Percentiles rank a stretch among this genome's conserved stretches.
Conservation (phyloP, 2,113 vertebrate genomes). For the Oostethus manadensis region DNA sequence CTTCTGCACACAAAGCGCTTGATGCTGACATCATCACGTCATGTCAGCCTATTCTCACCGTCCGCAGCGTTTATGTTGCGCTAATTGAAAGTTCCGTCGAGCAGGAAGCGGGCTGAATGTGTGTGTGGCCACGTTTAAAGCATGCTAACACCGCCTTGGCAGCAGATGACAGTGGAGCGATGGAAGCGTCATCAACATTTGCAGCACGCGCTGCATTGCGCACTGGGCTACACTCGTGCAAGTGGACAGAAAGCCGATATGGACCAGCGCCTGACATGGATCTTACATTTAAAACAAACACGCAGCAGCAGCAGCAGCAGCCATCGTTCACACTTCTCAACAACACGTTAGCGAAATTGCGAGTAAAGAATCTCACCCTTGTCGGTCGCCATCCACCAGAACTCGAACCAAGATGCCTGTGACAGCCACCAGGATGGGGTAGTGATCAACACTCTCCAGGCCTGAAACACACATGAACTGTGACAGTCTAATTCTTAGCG, state of each 20-base stretch:
- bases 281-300: neutral
- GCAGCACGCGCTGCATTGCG: neutral
- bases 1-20: too few species aligned
- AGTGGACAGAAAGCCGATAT: too few species aligned
- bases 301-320: neutral
- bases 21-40: neutral
- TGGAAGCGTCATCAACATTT: constrained; percentile 10
- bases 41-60: constrained; percentile 8
- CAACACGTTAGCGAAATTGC: neutral
- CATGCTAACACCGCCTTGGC: neutral
- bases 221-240: neutral
- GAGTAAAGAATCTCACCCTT: constrained; percentile 75
- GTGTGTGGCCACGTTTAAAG: neutral
- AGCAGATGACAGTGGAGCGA: constrained; percentile 11
- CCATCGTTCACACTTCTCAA: neutral
- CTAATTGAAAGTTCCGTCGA: constrained; percentile 14
- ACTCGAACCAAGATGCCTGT: constrained; percentile 91
- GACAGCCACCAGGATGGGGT: constrained; percentile 95
- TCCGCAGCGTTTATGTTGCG: constrained; percentile 9
- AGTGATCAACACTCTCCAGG: constrained; percentile 95
- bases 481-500: too few species aligned
- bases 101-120: constrained; percentile 6
- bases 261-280: too few species aligned
- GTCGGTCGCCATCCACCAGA: constrained; percentile 82
- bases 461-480: constrained; percentile 68